Percentiles rank a stretch among this genome's conserved stretches.
Conservation (phyloP, 2,797 vertebrate species). For the Pelochelys cantorii region DNA sequence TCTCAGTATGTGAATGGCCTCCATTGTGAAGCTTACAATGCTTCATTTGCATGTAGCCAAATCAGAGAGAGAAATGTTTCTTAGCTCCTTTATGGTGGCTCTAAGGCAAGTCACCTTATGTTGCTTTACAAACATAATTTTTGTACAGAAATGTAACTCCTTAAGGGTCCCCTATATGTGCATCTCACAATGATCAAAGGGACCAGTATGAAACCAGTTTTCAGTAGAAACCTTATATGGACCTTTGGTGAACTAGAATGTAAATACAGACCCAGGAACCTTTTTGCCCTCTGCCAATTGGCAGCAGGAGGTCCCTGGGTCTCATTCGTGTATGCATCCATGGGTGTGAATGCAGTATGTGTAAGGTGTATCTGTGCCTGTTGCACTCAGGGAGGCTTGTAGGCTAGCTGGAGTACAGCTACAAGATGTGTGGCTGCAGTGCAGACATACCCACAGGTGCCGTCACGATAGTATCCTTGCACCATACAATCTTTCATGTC, state of each 20-base stretch:
- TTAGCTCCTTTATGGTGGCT: background rate
- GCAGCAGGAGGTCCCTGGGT: background rate
- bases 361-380: background rate
- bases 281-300: background rate
- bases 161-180: background rate
- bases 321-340: background rate
- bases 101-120: background rate
- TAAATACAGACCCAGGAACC: background rate
- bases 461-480: background rate
- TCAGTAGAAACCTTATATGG: background rate
- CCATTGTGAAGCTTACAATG: no score
- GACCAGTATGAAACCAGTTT: background rate
- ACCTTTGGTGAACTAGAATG: background rate
- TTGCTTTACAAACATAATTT: background rate
- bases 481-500: background rate
- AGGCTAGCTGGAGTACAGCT: background rate
- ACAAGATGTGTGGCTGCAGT: background rate
- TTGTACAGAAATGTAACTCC: background rate
- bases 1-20: no score
- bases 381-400: background rate
- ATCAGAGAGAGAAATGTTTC: background rate
- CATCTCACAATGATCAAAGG: background rate
- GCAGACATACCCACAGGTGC: background rate
- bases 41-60: background rate
- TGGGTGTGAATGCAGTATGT: background rate